Base-by-base conservation (phyloP, 2,888 invertebrate genomes). In the Nomada hirtipes region DNA sequence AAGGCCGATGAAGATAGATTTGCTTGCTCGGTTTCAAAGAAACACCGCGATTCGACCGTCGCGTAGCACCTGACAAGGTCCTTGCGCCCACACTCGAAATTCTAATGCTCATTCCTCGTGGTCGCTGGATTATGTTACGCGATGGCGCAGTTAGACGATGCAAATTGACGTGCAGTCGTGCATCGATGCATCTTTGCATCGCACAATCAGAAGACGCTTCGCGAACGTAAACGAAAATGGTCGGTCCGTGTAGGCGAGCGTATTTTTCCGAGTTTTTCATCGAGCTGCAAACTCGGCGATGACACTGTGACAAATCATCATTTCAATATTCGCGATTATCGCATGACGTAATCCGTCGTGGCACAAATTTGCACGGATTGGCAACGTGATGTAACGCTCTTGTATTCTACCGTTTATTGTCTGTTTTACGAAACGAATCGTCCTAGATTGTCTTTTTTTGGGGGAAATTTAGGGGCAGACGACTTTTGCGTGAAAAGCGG, bases 11-110 rank as follows among this genome's bases (percentile, higher is more conserved):
- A 50, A 36, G 36, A 23, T 7, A 42, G 44, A 2, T 57, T 55
- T 23, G 18, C 23, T 1, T 23, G 42, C 20, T 64, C 42, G 36
- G 20, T 53, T 20, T 0, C 20, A 36, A 18, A 29, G 23, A 15
- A 18, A 18, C 29, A 55, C n/a, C 61, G 47, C 52, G 15, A 18
- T 29, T 53, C 13, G 36, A 64, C 15, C 50, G 20, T 36, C 55
- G 64, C 18, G 60, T 69, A 69, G 50, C 59, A n/a, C 71, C 61
- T 60, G 23, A 65, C 88, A 89, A 90, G 89, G 89, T 77, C 83
- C 61, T 65, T 29, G 77, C 90, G 84, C 91, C 91, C 84, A 91
- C 91, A 84, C 84, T 78, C 84, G 82, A 89, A 89, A 87, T 88
- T 84, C 86, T 82, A 83, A 82, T 82, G 82, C 53, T 74, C 76